Evolutionary conservation across 1,140 invertebrate species (phyloP), one percentile per base, ranked within the genome.

Genomic region (Ylistrum balloti): DNA sequence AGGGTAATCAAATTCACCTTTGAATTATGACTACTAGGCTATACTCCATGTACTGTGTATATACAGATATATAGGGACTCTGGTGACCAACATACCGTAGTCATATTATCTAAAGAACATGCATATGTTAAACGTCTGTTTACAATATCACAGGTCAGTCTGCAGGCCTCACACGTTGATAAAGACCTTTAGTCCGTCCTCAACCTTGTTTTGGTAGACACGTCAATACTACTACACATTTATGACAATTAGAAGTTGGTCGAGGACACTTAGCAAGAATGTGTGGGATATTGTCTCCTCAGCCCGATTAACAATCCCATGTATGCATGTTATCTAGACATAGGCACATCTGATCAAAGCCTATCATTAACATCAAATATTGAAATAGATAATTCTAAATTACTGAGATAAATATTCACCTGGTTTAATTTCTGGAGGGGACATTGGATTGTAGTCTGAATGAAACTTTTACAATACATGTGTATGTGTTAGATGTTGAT

Each of bases 341-440:
- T 74, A 5, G 0, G n/a, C n/a, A 74, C 56, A 74, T 28, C 17
- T 74, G 2, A 74, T 74, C 28, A 17, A 74, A n/a, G 11, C 17
- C 28, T 74, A 74, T 74, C 56, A 3, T 74, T 74, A 28, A 74
- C 22, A 74, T 74, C 56, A 74, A 74, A 74, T 74, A 74, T n/a
- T 74, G 17, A n/a, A 74, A 74, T 28, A 28, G 56, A 74, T 74
- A 74, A 74, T 17, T 5, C 56, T n/a, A 74, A 56, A 38, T 38
- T 38, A 7, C 45, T 20, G 9, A 3, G 45, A 56, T 56, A 56
- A 15, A 15, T 20, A 3, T 56, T 56, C 2, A 56, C 45, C 45
- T 56, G 22, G 7, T 56, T 11, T 56, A 56, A 38, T 56, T 11
- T 56, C 45, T 56, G 9, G 15, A 56, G 45, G 35, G 35, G 13